Evolutionary conservation across 2,797 vertebrate species (phyloP).

Genomic region (Enteromius argenteus): DNA sequence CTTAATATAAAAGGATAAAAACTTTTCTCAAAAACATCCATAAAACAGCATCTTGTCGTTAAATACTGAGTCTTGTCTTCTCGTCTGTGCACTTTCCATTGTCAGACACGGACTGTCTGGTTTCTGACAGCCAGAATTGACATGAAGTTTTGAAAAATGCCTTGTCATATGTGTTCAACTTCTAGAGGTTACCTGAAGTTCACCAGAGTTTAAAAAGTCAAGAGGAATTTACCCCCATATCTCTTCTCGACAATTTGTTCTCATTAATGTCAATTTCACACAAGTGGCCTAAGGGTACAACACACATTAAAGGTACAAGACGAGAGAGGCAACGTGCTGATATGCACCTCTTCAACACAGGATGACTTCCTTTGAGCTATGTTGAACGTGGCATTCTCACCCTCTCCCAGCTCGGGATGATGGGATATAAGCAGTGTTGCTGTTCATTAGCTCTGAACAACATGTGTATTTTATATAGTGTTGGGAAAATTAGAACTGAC

Average conservation of each 20-base stretch:
- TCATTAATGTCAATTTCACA: slow-evolving; percentile 82
- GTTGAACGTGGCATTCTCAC: neutral
- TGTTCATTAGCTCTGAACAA: neutral
- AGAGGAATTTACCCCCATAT: slow-evolving; percentile 67
- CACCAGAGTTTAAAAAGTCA: slow-evolving; percentile 66
- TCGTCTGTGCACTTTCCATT: neutral
- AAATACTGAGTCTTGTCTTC: slow-evolving; percentile 20
- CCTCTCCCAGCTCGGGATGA: neutral
- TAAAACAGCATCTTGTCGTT: neutral
- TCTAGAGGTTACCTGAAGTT: slow-evolving; percentile 46
- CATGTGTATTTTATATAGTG: neutral
- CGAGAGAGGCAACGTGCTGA: slow-evolving; percentile 66
- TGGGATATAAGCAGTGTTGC: neutral
- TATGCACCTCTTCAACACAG: slow-evolving; percentile 66
- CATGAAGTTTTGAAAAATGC: slow-evolving; percentile 6
- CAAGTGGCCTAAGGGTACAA: slow-evolving; percentile 65
- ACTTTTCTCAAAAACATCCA: slow-evolving; percentile 16
- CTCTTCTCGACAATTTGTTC: slow-evolving; percentile 66
- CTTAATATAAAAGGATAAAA: neutral
- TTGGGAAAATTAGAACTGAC: neutral
- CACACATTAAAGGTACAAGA: slow-evolving; percentile 67
- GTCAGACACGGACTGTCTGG: slow-evolving; percentile 1
- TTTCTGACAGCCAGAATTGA: slow-evolving; percentile 1
- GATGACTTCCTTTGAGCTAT: slow-evolving; percentile 13
- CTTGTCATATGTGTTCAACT: neutral